Evolutionary conservation across 2,113 vertebrate genomes (phyloP), one percentile per base, ranked within the genome.

Genomic region (Puffinus mauretanicus): DNA sequence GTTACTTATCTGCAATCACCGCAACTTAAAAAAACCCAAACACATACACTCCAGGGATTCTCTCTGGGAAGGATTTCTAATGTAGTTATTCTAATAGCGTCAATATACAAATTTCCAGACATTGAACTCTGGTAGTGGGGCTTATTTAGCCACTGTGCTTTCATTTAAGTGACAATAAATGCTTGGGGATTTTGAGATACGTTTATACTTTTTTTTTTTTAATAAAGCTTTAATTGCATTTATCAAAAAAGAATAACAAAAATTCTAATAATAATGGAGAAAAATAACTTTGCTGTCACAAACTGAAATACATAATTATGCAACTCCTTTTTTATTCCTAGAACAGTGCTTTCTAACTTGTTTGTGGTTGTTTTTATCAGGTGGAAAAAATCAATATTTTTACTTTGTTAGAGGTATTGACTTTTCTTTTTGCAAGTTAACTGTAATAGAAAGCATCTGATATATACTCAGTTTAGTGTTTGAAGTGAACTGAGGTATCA

Each of bases 371-470:
- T 38, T 93, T 90, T 82, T 89, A 52, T 78, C 67, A 81, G 67
- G 71, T 92, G 42, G 44, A 52, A 85, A 91, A 92, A 73, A 76
- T 86, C 75, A 91, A 70, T 88, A 14, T 49, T 85, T 88, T 82
- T 86, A 79, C 85, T 91, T 95, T 93, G 54, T 90, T 93, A 86
- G 57, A 75, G 38, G 21, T 30, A 80, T 83, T 96, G 89, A 78
- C 71, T 93, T 92, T 80, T 65, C 30, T 52, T 40, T 85, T 94
- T 84, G 24, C 38, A 49, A 75, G 52, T 81, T 93, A 84, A 78
- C 65, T 81, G n/a, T 62, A 90, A 52, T 70, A 93, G 51, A 88
- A 94, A 61, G 30, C n/a, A 82, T 30, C 32, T 88, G n/a, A 57
- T 32, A 34, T 10, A 24, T 60, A 46, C 29, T 81, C 42, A 71